Percentiles rank a stretch among this genome's conserved stretches.
Conservation (phyloP, 1,140 invertebrate genomes). For the Bombus turneri region DNA sequence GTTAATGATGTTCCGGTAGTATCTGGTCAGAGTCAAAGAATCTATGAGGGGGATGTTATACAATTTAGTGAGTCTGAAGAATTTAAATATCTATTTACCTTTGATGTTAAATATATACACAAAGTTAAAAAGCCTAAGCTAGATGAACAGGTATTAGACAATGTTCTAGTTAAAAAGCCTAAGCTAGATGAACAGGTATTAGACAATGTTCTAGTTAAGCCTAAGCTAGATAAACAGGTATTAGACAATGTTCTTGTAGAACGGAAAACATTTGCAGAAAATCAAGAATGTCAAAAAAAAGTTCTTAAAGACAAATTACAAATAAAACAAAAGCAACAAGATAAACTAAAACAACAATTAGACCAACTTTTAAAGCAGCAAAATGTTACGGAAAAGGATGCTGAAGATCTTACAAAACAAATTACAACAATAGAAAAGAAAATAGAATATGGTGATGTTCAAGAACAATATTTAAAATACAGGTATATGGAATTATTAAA, state of each 20-base stretch:
- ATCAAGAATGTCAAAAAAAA: slow-evolving; percentile 80
- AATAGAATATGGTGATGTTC: slow-evolving; percentile 80
- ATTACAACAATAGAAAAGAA: slow-evolving; percentile 79
- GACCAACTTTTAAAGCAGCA: slow-evolving; percentile 78
- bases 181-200: slow-evolving; percentile 75
- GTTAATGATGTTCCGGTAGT: slow-evolving; percentile 80
- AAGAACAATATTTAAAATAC: slow-evolving; percentile 80
- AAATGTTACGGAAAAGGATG: slow-evolving; percentile 76
- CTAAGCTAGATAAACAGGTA: slow-evolving; percentile 74
- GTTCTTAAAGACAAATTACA: slow-evolving; percentile 79
- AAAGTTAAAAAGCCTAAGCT: slow-evolving; percentile 78
- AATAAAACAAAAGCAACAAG: slow-evolving; percentile 81
- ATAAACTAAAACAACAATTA: slow-evolving; percentile 80
- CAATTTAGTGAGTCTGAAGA: slow-evolving; percentile 78
- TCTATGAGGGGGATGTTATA: slow-evolving; percentile 81
- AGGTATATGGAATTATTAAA: slow-evolving; percentile 81
- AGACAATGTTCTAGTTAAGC: slow-evolving; percentile 75
- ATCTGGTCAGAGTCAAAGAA: slow-evolving; percentile 69
- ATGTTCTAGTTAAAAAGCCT: slow-evolving; percentile 79
- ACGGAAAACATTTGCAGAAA: slow-evolving; percentile 82
- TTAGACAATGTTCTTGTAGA: slow-evolving; percentile 78
- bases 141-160: slow-evolving; percentile 59
- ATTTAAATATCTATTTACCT: slow-evolving; percentile 81
- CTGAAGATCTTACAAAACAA: slow-evolving; percentile 75
- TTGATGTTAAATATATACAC: slow-evolving; percentile 56